Base-by-base conservation (phyloP, 2,797 vertebrate genomes). In the Artibeus lituratus region DNA sequence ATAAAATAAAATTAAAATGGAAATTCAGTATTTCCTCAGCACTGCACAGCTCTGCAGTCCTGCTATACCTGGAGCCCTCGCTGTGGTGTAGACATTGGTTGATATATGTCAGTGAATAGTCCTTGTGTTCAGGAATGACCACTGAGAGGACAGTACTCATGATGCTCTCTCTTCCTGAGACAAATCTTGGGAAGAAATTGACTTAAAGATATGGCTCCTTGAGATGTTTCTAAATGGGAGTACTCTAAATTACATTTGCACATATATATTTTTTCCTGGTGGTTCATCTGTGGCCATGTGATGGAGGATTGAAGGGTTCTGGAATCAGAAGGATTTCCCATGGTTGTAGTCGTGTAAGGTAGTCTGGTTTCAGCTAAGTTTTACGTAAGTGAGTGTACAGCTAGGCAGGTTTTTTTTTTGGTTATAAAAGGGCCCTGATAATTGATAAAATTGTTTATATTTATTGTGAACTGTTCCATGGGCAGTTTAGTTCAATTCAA, bases 1-100 rank as follows among this genome's bases (percentile, higher is more conserved):
- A 77, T 77, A 39, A 77, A 94, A 76, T 65, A 85, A 92, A 85
- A 81, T 82, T 89, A 70, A 81, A 85, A 59, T 59, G 47, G 26
- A 74, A 85, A 90, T 77, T 53, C 18, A 35, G 65, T 3, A 42
- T 65, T 83, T 94, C 35, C 51, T 91, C 21, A 37, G 35, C 24
- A 47, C 47, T 44, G 1, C 9, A 78, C 26, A 26, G 4, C 42
- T 59, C 9, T 81, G 47, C 32, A 47, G n/a, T 4, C 22, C 22
- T 84, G 11, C 44, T 19, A 5, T 42, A 10, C 32, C 22, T 37
- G 51, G 42, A 16, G 24, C 10, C 12, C 74, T 88, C 22, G 29
- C 8, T n/a, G 44, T 29, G 22, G 5, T 47, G 37, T 2, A 70
- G 72, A 76, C n/a, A 16, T 37, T 83, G 29, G 29, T 69, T 3